Evolutionary conservation across 2,888 invertebrate species (phyloP), one percentile per base, ranked within the genome.

Genomic region (Papilio elwesi): DNA sequence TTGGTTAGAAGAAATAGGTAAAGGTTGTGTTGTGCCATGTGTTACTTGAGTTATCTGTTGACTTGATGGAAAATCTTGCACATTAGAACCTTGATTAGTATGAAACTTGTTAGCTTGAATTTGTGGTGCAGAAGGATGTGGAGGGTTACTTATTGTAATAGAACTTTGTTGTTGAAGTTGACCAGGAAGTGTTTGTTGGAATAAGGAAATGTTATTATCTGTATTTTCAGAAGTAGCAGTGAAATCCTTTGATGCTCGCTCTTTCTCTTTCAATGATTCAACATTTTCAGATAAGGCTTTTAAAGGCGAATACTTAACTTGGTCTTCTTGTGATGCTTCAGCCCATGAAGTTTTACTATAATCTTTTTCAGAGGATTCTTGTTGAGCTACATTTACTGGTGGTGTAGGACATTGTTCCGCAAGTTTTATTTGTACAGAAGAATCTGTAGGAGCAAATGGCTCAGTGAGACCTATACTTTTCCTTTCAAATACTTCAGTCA

Each of bases 401-500:
- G 92, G 91, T 51, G 80, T 92, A 83, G 78, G 94, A 85, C 74
- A 95, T 91, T 83, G 95, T 92, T 82, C 95, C 81, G 75, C 94
- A 90, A 43, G 94, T 81, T 90, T 80, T n/a, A 11, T 36, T 52
- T 66, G 70, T 15, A 68, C 38, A 48, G 76, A 62, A n/a, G 82
- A 78, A 69, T 91, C 91, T 11, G 85, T 76, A 11, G 85, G 76
- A 53, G 83, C 83, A 76, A 91, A 88, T 68, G 90, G 87, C 78
- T 91, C 92, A 73, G 84, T 80, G 64, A 92, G 75, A 26, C 90
- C 91, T 81, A 90, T 89, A 80, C 91, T 92, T 82, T 90, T 94
- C 73, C 94, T 87, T 82, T 94, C 94, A 82, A 94, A 94, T 71
- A 92, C 93, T 83, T 94, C 94, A 64, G 90, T 88, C 67, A 93